Evolutionary conservation across 2,113 vertebrate genomes (phyloP).

Genomic region (Merops nubicus): DNA sequence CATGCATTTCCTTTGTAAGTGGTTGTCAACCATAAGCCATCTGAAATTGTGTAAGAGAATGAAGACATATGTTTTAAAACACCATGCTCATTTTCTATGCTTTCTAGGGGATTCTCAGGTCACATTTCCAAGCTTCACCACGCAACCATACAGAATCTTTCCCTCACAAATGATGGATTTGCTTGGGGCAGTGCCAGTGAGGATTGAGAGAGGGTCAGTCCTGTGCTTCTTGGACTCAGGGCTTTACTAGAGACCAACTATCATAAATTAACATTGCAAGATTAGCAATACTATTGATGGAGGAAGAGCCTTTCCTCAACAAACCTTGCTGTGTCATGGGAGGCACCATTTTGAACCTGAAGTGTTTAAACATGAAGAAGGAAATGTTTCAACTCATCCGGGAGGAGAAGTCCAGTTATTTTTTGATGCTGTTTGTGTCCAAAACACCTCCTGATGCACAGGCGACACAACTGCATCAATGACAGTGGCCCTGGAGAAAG

Average conservation of each 20-base stretch:
- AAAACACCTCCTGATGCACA: slow-evolving; percentile 82
- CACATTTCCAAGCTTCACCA: neutral
- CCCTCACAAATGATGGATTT: neutral
- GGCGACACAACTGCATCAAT: slow-evolving; percentile 85
- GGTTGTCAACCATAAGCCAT: neutral
- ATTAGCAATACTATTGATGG: neutral
- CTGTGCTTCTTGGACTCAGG: neutral
- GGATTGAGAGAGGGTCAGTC: rapidly evolving
- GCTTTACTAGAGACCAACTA: neutral
- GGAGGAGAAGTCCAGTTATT: slow-evolving; percentile 77
- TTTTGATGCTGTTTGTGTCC: slow-evolving; percentile 76
- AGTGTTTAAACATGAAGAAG: slow-evolving; percentile 78
- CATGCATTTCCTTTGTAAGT: neutral
- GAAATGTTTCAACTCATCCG: slow-evolving; percentile 80
- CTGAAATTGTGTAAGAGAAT: neutral
- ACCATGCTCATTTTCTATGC: neutral
- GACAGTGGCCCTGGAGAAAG: slow-evolving; percentile 76
- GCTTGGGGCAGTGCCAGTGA: too few species aligned
- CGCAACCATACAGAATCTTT: rapidly evolving
- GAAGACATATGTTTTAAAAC: neutral
- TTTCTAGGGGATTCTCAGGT: neutral
- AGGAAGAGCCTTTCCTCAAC: neutral
- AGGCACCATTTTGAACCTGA: neutral
- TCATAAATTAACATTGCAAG: neutral
- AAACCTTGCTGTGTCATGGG: slow-evolving; percentile 3